phyloP scores from a whole-genome alignment of 2,113 vertebrate species.

The Prionailurus bengalensis region DNA sequence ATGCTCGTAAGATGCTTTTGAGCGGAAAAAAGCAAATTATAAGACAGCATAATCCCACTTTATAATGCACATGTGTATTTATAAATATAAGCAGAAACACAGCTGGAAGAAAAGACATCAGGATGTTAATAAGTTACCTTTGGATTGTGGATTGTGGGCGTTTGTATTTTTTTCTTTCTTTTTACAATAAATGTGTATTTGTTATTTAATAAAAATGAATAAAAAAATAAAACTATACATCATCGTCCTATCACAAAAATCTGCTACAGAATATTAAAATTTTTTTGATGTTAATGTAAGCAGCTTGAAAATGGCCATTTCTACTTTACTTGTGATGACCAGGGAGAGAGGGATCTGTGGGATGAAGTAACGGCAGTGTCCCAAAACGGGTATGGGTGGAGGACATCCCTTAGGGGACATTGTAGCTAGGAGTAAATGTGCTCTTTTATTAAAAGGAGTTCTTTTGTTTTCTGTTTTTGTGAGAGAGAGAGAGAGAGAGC shows the following conservation, averaged over 20 bases:
- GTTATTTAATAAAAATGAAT: not conserved
- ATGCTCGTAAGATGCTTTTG: conserved; percentile 30
- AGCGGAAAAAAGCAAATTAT: conserved; percentile 45
- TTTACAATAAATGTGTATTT: not conserved
- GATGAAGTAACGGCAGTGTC: not conserved
- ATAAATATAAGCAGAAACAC: conserved; percentile 36
- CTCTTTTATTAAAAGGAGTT: conserved; percentile 1
- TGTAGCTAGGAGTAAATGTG: not conserved
- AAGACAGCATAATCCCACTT: conserved; percentile 42
- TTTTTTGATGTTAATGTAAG: conserved; percentile 26
- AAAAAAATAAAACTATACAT: not conserved
- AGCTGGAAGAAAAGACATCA: not conserved
- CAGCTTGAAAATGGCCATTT: not conserved
- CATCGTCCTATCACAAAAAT: not conserved
- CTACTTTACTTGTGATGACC: not conserved
- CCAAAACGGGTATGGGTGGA: not conserved
- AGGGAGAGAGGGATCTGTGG: not conserved
- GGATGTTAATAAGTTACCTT: not conserved
- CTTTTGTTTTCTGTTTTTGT: no score
- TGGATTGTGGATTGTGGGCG: not conserved
- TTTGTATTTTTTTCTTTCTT: not conserved
- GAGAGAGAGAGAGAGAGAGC: no score
- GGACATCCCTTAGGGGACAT: not conserved
- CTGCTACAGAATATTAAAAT: not conserved
- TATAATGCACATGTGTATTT: not conserved